Percentiles rank a stretch among this genome's conserved stretches.
phyloP scores from a whole-genome alignment of 2,888 invertebrate species.

The Blastobasis lacticolella region DNA sequence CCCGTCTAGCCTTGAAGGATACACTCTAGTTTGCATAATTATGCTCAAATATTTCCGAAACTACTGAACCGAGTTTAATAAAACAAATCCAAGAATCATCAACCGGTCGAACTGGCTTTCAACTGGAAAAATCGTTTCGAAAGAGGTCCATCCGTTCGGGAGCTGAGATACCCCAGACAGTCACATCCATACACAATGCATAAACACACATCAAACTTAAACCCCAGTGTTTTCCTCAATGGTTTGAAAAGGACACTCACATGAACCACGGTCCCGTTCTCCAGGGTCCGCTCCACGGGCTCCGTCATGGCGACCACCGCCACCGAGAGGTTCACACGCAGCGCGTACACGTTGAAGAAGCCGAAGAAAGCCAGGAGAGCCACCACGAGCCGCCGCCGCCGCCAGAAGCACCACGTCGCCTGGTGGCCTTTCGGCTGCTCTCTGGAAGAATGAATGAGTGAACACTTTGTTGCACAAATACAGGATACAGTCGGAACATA shows the following conservation, averaged over 20 bases:
- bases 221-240: no score
- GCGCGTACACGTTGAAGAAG: slow-evolving; percentile 87
- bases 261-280: slow-evolving; percentile 76
- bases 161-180: no score
- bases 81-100: no score
- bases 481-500: no score
- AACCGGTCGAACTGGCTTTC: no score
- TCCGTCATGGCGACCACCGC: slow-evolving; percentile 96
- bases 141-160: no score
- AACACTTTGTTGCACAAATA: no score
- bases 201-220: not conserved
- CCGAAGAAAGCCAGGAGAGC: slow-evolving; percentile 87
- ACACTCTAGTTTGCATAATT: no score
- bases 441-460: slow-evolving; percentile 29
- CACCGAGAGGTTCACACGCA: slow-evolving; percentile 91
- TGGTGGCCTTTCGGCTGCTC: slow-evolving; percentile 44
- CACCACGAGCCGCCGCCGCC: slow-evolving; percentile 82
- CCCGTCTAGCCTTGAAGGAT: no score
- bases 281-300: slow-evolving; percentile 73
- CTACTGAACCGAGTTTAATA: no score
- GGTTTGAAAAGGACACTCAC: slow-evolving; percentile 47
- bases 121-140: no score
- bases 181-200: not conserved
- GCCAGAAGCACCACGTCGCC: slow-evolving; percentile 81
- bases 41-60: no score